These are phyloP conservation scores for Chascanopsetta lugubris DNA, from an alignment of 2,113 vertebrate genomes.

Conservation along the genomic window DNA sequence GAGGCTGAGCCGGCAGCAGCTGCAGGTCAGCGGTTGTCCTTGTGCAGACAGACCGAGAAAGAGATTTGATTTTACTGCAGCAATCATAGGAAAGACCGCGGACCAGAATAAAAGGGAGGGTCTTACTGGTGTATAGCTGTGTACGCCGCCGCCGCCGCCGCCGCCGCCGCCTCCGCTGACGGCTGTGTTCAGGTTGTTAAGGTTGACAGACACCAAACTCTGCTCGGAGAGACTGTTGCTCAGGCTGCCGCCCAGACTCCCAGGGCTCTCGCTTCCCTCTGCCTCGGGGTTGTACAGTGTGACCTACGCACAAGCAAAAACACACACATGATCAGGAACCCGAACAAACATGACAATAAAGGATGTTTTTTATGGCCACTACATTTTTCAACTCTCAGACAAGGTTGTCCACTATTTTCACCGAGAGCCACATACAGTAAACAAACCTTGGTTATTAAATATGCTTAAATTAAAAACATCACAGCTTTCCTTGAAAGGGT, in stretches of 20 bases:
- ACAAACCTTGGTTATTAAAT: too few relatives aligned
- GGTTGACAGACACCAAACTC: conserved; percentile 86
- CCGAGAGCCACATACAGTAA: too few relatives aligned
- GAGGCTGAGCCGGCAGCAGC: background rate
- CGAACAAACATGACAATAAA: conserved; percentile 34
- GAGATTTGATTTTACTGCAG: conserved; percentile 9
- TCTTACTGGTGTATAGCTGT: conserved; percentile 86
- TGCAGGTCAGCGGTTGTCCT: conserved; percentile 10
- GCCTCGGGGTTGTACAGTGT: conserved; percentile 85
- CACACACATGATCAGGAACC: conserved; percentile 10
- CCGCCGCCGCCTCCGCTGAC: conserved; percentile 65
- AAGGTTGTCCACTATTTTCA: too few relatives aligned
- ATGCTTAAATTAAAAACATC: too few relatives aligned
- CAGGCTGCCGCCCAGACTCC: conserved; percentile 86
- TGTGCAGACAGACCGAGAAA: background rate
- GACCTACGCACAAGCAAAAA: conserved; percentile 75
- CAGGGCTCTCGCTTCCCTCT: conserved; percentile 87
- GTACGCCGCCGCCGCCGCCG: conserved; percentile 80
- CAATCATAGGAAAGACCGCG: conserved; percentile 18
- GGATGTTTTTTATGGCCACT: background rate
- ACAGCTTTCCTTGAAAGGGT: too few relatives aligned
- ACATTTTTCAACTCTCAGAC: too few relatives aligned
- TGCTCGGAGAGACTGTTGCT: conserved; percentile 90
- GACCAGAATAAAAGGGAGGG: conserved; percentile 5
- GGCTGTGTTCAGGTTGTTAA: conserved; percentile 85